Percentiles rank a stretch among this genome's conserved stretches.
Evolutionary conservation across 2,113 vertebrate species (phyloP).

Genomic region (Gallinago paraguaiae): DNA sequence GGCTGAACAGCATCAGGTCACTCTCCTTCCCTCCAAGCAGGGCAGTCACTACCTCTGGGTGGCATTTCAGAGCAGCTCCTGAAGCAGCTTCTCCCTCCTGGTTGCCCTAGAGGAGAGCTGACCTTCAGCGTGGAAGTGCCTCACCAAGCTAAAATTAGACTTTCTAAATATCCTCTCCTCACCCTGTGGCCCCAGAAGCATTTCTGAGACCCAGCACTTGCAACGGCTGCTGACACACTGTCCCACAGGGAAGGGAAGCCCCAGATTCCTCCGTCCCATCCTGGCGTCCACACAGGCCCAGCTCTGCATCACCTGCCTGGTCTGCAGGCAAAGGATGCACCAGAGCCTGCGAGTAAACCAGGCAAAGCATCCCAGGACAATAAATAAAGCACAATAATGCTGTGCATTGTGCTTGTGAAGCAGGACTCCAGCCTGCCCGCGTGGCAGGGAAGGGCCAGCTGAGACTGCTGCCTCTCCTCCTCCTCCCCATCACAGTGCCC

Average conservation of each 20-base stretch:
- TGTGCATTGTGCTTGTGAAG: neutral
- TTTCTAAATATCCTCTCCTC: neutral
- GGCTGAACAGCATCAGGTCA: rapidly evolving
- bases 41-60: neutral
- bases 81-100: neutral
- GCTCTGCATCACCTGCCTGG: neutral
- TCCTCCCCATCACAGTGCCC: neutral
- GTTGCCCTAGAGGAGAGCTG: neutral
- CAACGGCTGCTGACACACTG: neutral
- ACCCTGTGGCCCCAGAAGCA: neutral
- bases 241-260: neutral
- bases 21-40: neutral
- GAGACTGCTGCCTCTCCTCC: neutral
- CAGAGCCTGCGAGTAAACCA: neutral
- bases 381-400: neutral
- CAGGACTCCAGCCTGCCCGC: neutral
- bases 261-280: rapidly evolving
- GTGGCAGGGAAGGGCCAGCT: neutral
- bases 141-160: neutral
- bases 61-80: neutral
- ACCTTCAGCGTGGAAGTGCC: neutral
- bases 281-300: neutral
- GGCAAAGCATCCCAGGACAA: neutral
- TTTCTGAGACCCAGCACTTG: neutral
- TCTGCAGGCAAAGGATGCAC: neutral